A percentile compares a stretch with the other conserved stretches of the same genome.
Evolutionary conservation across 2,888 invertebrate genomes (phyloP).

Genomic region (Cheilosia impressa): DNA sequence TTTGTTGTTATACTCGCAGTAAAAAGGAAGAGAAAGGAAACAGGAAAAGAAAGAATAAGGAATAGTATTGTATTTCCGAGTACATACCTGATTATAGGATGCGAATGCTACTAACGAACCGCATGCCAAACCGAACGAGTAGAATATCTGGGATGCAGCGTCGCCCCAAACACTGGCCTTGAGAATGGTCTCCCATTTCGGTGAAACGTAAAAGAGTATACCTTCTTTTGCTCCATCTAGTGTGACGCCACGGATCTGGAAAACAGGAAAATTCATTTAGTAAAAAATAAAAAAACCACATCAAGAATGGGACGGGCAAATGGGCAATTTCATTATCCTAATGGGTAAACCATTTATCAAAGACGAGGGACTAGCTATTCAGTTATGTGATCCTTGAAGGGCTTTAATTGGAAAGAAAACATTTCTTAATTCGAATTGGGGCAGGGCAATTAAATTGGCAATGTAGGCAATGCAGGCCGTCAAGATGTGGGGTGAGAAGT

Average conservation of each 20-base stretch:
- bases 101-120: slow-evolving; percentile 90
- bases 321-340: slow-evolving; percentile 24
- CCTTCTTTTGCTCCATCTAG: slow-evolving; percentile 89
- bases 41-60: background rate
- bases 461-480: too few relatives aligned
- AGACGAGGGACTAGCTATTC: background rate
- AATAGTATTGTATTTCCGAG: slow-evolving; percentile 8
- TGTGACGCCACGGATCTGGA: slow-evolving; percentile 85
- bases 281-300: background rate
- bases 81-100: slow-evolving; percentile 86
- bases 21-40: background rate
- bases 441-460: too few relatives aligned
- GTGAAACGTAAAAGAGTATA: slow-evolving; percentile 89
- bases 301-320: background rate
- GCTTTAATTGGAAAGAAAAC: too few relatives aligned
- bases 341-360: background rate
- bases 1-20: slow-evolving; percentile 1
- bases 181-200: slow-evolving; percentile 88
- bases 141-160: slow-evolving; percentile 93
- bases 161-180: slow-evolving; percentile 91
- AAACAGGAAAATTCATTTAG: slow-evolving; percentile 21
- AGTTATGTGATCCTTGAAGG: background rate
- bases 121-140: slow-evolving; percentile 91
- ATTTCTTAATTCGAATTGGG: too few relatives aligned
- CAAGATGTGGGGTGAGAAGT: too few relatives aligned